Conservation (phyloP, 2,888 invertebrate species). For the Antitype chi region DNA sequence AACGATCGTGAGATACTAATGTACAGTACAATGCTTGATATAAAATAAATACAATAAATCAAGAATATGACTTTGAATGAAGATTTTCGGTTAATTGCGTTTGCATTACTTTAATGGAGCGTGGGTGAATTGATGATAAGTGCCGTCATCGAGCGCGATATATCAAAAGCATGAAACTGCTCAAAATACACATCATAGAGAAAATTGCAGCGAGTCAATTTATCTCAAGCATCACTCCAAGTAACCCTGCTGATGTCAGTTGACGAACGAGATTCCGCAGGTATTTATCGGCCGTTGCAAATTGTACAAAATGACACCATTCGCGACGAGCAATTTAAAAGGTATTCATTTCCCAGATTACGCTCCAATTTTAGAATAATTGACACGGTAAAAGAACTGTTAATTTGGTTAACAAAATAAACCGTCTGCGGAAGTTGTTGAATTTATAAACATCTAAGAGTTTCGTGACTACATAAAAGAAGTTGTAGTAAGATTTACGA, state of each 20-base stretch:
- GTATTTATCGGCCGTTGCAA: constrained; percentile 60
- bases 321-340: constrained; percentile 59
- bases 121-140: constrained; percentile 35
- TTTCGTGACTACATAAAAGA: constrained; percentile 34
- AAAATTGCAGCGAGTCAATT: constrained; percentile 59
- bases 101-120: constrained; percentile 41
- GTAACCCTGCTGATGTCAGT: constrained; percentile 58
- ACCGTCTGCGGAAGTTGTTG: constrained; percentile 30
- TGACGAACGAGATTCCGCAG: constrained; percentile 57
- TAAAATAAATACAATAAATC: constrained; percentile 72
- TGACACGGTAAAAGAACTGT: constrained; percentile 28
- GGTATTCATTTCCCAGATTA: constrained; percentile 45
- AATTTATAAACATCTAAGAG: constrained; percentile 25
- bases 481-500: constrained; percentile 40
- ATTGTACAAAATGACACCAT: constrained; percentile 68
- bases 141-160: constrained; percentile 18
- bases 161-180: constrained; percentile 43
- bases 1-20: constrained; percentile 79
- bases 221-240: constrained; percentile 54
- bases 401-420: constrained; percentile 31
- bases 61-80: constrained; percentile 61
- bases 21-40: constrained; percentile 71
- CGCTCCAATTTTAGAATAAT: constrained; percentile 7
- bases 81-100: constrained; percentile 52
- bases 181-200: constrained; percentile 40